Evolutionary conservation across 1,140 invertebrate species (phyloP).

Genomic region (Drosophila pachea): DNA sequence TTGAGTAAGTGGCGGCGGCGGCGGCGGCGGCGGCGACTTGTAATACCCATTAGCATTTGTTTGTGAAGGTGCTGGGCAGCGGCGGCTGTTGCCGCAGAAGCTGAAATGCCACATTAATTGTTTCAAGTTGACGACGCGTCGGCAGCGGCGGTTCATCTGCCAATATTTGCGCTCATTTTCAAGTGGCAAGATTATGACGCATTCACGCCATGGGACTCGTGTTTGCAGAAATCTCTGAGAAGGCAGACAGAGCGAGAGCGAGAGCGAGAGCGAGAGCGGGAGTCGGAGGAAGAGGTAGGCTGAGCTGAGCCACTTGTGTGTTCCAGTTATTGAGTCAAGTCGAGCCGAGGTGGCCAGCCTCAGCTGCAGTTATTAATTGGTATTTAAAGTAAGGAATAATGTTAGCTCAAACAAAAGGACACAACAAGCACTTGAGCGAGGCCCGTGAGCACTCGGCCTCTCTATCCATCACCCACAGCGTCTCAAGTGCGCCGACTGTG

Average conservation of each 20-base stretch:
- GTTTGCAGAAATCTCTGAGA: conserved; percentile 60
- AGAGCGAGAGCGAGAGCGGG: conserved; percentile 6
- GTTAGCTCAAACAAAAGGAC: conserved; percentile 70
- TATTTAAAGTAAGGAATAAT: conserved; percentile 77
- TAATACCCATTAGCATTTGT: conserved; percentile 77
- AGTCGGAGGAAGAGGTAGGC: conserved; percentile 2
- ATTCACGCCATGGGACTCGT: conserved; percentile 56
- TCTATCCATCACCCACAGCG: conserved; percentile 71
- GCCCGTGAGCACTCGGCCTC: conserved; percentile 41
- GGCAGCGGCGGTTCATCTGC: conserved; percentile 40
- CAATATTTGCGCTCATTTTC: conserved; percentile 74
- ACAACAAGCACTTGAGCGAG: conserved; percentile 65
- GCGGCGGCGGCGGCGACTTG: conserved; percentile 53
- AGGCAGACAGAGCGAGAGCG: background rate
- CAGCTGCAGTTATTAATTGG: conserved; percentile 75
- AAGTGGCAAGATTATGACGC: conserved; percentile 76
- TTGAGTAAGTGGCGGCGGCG: conserved; percentile 66
- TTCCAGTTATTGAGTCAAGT: conserved; percentile 55
- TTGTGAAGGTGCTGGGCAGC: conserved; percentile 61
- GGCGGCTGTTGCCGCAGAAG: conserved; percentile 55
- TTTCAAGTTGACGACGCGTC: conserved; percentile 69
- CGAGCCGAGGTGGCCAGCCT: conserved; percentile 32
- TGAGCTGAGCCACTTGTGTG: conserved; percentile 61
- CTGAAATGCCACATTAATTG: conserved; percentile 77
- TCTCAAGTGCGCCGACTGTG: conserved; percentile 48